Base-by-base conservation (phyloP, 2,888 invertebrate genomes). In the Hemaris fuciformis region DNA sequence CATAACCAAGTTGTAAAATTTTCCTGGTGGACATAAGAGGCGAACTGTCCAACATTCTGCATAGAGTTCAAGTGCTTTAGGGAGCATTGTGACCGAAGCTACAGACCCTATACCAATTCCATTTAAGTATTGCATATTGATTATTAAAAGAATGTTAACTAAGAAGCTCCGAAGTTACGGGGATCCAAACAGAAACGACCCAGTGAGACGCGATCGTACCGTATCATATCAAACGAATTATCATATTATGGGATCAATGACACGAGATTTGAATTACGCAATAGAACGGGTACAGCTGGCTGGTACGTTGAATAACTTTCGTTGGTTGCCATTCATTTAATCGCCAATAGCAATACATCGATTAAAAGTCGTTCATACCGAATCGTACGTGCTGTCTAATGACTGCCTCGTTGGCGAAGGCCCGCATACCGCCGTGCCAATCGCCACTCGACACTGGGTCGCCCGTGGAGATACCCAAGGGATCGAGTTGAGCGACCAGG, bases 401-500 rank as follows among this genome's bases (percentile, higher is more conserved):
- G 76, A 92, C 92, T 65, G 89, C 92, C 73, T 92, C 91, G 80
- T 85, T 91, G 73, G 91, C 92, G 85, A 92, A 92, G 77, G 90
- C 92, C 66, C 91, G 86, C 75, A 92, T 85, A 67, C 91, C 91
- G 74, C 91, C 89, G 73, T 89, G 90, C 89, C 91, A 89, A 77
- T 91, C 89, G 77, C 87, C 84, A 80, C 89, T 89, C 71, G 89
- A 89, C 64, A 84, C 86, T 76, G 94, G 94, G 86, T 95, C 95
- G 76, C 95, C 94, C 88, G 95, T 95, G 87, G 95, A 94, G 90
- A 99, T 98, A 92, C 96, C 97, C 91, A 99, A 94, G 67, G 99
- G 98, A 93, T 99, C 98, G 93, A 98, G 94, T 83, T 96, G 96
- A 80, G 98, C 97, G 84, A 97, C 96, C 91, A 98, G 95, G 93